Evolutionary conservation across 2,888 invertebrate genomes (phyloP), one percentile per base, ranked within the genome.

Genomic region (Amiota communis): DNA sequence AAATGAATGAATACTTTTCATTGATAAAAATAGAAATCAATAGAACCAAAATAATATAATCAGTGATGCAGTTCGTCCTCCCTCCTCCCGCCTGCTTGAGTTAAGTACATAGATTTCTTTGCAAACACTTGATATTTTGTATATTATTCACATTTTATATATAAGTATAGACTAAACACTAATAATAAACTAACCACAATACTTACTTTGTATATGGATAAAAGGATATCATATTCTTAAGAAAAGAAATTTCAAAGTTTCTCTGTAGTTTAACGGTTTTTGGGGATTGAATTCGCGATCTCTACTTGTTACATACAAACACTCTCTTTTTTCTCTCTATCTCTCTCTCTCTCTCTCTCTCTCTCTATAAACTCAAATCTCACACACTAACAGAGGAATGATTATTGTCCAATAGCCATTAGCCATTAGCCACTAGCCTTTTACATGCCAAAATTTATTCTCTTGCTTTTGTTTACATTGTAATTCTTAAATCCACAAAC

Each of bases 261-360:
- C 36, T 36, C 78, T 77, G 77, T 82, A 79, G 76, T 75, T 76
- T 75, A 74, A 78, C 81, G 82, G 81, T 79, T 81, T 76, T 81
- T 82, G 81, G 82, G 81, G 82, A 82, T 36, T 36, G 36, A 36
- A 36, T 36, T 36, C 36, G 36, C 6, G 36, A 36, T 82, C 36
- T 53, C 53, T 23, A 23, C 23, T 3, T n/a, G 12, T 53, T n/a
- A 53, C 53, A 53, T 53, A 36, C 61, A 63, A n/a, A 36, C 17
- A 57, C 57, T 12, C 53, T 53, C 53, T n/a, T n/a, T 53, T 8
- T 3, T 36, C 0, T 6, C n/a, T n/a, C n/a, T n/a, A n/a, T 36
- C 23, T 36, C 6, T 36, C 6, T 36, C 6, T 36, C 6, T 36
- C 36, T 6, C 36, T 36, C 36, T 36, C 36, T 36, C 36, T 36